A percentile compares a stretch with the other conserved stretches of the same genome.
Conservation (phyloP, 1,140 invertebrate species). For the Saccostrea glomerata region DNA sequence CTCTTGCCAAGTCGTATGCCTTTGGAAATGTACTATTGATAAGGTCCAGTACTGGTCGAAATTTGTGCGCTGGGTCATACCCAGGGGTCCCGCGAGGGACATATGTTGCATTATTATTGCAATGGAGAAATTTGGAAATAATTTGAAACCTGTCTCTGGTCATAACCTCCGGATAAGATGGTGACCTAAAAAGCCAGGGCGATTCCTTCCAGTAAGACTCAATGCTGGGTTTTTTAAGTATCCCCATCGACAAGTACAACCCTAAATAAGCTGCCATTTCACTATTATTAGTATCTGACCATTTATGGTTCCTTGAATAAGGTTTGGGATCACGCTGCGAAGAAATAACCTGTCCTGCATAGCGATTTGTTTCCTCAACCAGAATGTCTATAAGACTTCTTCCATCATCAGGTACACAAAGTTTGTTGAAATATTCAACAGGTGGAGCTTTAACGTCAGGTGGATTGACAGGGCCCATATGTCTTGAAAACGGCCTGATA, state of each 20-base stretch:
- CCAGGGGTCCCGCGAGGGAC: not conserved
- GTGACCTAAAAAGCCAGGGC: no score
- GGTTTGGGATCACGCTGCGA: not conserved
- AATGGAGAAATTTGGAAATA: constrained; percentile 41
- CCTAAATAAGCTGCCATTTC: constrained; percentile 5
- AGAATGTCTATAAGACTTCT: not conserved
- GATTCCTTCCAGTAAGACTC: not conserved
- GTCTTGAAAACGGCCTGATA: not conserved
- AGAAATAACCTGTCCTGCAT: not conserved
- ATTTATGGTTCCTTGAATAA: not conserved
- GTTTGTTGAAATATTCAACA: not conserved
- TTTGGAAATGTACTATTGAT: constrained; percentile 25
- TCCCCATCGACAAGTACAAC: not conserved
- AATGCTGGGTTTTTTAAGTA: not conserved
- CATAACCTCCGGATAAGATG: no score
- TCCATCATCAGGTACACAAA: not conserved
- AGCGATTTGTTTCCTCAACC: not conserved
- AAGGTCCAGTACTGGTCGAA: constrained; percentile 37
- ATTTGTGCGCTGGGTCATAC: constrained; percentile 37
- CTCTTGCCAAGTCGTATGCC: not conserved
- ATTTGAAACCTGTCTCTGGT: constrained; percentile 40
- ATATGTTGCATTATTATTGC: constrained; percentile 36
- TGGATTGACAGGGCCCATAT: not conserved
- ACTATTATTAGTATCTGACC: not conserved
- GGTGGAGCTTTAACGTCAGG: not conserved